phyloP scores from a whole-genome alignment of 1,140 invertebrate genomes.

The Acromyrmex charruanus region DNA sequence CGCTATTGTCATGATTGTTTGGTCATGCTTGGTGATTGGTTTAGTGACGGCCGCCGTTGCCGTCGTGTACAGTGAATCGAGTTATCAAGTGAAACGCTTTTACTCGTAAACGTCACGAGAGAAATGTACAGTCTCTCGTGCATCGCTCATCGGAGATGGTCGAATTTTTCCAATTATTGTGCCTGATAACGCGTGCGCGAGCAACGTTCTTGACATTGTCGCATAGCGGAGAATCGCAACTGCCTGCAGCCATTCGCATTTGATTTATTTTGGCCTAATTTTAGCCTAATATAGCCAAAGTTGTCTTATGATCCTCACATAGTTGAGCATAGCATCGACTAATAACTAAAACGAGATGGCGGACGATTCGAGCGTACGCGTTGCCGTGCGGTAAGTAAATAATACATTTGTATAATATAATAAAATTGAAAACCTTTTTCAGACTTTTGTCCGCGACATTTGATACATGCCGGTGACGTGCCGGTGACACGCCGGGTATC shows the following conservation, averaged over 20 bases:
- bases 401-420: neutral
- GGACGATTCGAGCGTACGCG: constrained; percentile 84
- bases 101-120: constrained; percentile 61
- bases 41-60: neutral
- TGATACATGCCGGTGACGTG: neutral
- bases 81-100: neutral
- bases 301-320: neutral
- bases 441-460: neutral
- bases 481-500: neutral
- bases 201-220: constrained; percentile 4
- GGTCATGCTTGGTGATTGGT: neutral
- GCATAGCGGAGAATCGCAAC: constrained; percentile 27
- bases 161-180: constrained; percentile 52
- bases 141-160: constrained; percentile 59
- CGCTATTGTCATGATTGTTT: neutral
- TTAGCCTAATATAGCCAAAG: constrained; percentile 24
- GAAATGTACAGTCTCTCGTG: constrained; percentile 37
- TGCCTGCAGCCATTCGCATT: neutral
- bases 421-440: neutral
- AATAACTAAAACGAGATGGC: constrained; percentile 78
- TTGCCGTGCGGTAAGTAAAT: constrained; percentile 83
- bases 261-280: constrained; percentile 60
- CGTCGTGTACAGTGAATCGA: neutral
- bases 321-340: neutral
- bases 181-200: constrained; percentile 68